These are phyloP conservation scores for Alsophila aescularia DNA, from an alignment of 2,888 invertebrate species.

Conservation along the genomic window DNA sequence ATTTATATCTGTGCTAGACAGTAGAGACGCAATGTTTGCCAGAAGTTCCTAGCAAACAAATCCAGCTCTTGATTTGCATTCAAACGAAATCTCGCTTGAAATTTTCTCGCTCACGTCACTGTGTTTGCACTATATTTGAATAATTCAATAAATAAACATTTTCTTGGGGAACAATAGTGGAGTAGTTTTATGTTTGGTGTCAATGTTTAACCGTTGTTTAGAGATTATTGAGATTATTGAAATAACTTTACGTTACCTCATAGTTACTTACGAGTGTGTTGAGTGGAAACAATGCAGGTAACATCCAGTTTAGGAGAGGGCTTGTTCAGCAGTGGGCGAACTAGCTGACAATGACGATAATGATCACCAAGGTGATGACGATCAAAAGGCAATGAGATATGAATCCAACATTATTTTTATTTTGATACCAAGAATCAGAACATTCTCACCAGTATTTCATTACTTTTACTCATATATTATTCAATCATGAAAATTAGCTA, in stretches of 20 bases:
- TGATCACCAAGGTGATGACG: too few species aligned
- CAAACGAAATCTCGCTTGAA: slow-evolving; percentile 35
- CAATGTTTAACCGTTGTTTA: slow-evolving; percentile 3
- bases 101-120: slow-evolving; percentile 40
- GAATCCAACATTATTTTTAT: too few species aligned
- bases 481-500: too few species aligned
- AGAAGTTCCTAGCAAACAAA: slow-evolving; percentile 41
- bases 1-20: background rate
- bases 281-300: too few species aligned
- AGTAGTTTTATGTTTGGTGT: slow-evolving; percentile 1
- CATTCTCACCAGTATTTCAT: too few species aligned
- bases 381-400: too few species aligned
- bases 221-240: background rate
- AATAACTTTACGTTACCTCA: background rate
- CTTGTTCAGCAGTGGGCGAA: too few species aligned
- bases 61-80: slow-evolving; percentile 31
- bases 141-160: slow-evolving; percentile 40
- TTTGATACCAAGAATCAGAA: too few species aligned
- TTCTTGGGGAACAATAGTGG: slow-evolving; percentile 18
- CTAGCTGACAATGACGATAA: too few species aligned
- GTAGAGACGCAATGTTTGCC: slow-evolving; percentile 25
- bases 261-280: too few species aligned
- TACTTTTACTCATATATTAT: too few species aligned
- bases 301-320: too few species aligned
- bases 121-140: slow-evolving; percentile 38